Conservation (phyloP, 2,113 vertebrate genomes). For the Puma concolor region DNA sequence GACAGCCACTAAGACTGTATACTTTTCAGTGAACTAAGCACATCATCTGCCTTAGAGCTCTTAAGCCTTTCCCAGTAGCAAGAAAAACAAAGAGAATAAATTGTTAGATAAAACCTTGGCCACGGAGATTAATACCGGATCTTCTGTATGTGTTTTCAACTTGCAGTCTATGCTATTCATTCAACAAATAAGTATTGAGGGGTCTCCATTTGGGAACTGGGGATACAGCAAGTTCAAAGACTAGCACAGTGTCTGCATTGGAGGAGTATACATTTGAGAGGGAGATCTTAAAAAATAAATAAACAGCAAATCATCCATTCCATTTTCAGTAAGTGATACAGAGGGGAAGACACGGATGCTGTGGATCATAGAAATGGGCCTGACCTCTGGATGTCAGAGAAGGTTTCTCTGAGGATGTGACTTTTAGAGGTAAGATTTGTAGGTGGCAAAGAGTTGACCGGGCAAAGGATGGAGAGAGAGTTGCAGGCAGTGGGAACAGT, state of each 20-base stretch:
- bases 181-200: neutral
- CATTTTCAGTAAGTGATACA: neutral
- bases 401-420: neutral
- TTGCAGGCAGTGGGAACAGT: neutral
- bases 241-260: neutral
- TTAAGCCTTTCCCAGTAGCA: neutral
- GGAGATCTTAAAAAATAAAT: neutral
- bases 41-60: neutral
- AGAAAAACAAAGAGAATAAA: constrained; percentile 26
- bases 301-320: neutral
- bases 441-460: neutral
- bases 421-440: neutral
- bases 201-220: neutral
- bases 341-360: neutral
- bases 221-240: neutral
- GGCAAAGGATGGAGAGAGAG: neutral
- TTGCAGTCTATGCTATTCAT: neutral
- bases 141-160: neutral
- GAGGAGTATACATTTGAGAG: neutral
- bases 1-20: neutral
- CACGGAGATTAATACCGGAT: neutral
- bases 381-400: neutral
- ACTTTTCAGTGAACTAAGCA: neutral
- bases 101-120: neutral
- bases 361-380: neutral